These are phyloP conservation scores for Epirrhoe tristata DNA, from an alignment of 2,888 invertebrate species.

Conservation along the genomic window DNA sequence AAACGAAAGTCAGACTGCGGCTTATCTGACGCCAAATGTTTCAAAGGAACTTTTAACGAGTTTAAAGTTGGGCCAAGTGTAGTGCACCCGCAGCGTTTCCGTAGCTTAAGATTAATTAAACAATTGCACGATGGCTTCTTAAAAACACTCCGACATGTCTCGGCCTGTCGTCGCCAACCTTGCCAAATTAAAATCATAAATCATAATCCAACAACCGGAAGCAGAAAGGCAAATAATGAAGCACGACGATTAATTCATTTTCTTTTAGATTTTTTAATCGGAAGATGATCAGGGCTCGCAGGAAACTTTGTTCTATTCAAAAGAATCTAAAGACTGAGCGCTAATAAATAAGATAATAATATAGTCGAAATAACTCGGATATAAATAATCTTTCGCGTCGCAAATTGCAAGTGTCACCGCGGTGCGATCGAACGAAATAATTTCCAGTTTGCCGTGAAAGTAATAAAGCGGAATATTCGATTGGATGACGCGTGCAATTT, in stretches of 20 bases:
- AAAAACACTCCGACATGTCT: conserved; percentile 85
- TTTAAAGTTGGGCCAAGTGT: conserved; percentile 83
- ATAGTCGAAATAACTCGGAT: conserved; percentile 41
- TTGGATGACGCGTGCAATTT: conserved; percentile 60
- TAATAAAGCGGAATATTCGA: conserved; percentile 62
- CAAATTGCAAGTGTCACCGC: conserved; percentile 57
- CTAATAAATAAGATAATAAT: conserved; percentile 47
- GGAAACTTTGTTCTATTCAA: conserved; percentile 42
- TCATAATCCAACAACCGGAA: conserved; percentile 81
- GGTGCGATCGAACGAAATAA: conserved; percentile 53
- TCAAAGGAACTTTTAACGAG: conserved; percentile 85
- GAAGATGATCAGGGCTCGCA: conserved; percentile 28
- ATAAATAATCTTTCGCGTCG: conserved; percentile 45
- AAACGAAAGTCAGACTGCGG: conserved; percentile 80
- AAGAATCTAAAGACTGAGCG: conserved; percentile 42
- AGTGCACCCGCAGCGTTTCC: conserved; percentile 79
- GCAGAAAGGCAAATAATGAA: conserved; percentile 80
- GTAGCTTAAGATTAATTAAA: conserved; percentile 84
- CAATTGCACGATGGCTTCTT: conserved; percentile 84
- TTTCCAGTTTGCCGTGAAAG: conserved; percentile 55
- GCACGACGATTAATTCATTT: conserved; percentile 67
- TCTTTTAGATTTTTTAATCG: conserved; percentile 51
- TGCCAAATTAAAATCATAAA: conserved; percentile 85
- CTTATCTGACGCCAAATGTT: conserved; percentile 85
- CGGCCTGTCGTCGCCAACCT: conserved; percentile 84